Base-by-base conservation (phyloP, 1,140 invertebrate species). In the Achroia grisella region DNA sequence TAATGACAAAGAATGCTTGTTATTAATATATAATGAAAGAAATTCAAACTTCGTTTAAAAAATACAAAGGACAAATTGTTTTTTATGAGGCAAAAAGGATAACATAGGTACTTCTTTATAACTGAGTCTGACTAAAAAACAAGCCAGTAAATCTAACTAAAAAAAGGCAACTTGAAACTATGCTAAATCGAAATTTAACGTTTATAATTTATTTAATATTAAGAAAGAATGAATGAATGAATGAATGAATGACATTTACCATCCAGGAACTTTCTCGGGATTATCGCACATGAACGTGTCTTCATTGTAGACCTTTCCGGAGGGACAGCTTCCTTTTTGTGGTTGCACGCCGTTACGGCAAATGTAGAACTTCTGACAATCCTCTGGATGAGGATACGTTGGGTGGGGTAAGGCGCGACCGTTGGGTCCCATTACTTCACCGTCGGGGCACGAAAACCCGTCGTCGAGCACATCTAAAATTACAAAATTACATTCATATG, bases 301-400 rank as follows among this genome's bases (percentile, higher is more conserved):
- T 45, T 95, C 93, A 59, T 94, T 94, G 85, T 95, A 96, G 17
- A 95, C 94, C 8, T 89, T 91, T 23, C 92, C 93, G 2, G 88
- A 79, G 2, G 91, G 89, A 70, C 94, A 95, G 54, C 91, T 91
- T 5, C 92, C 92, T 52, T 92, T 89, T 68, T 94, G 91, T 0
- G 94, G 93, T 47, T 89, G 89, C 1, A 93, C 88, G 2, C 93
- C 93, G 57, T 94, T 93, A 32, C 93, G 86, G 77, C 94, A 95
- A 49, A 95, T 94, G 84, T 95, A 95, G 79, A 95, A 95, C 64
- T 93, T 94, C 55, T 92, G 90, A 68, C 94, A 96, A 71, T 96
- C 94, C 28, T 93, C 91, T 0, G 93, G 91, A 78, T 95, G 92
- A 2, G 93, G 89, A 83, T 93, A 95, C 0, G 93, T 93, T 0